Evolutionary conservation across 2,797 vertebrate genomes (phyloP).

Genomic region (Calcarius lapponicus): DNA sequence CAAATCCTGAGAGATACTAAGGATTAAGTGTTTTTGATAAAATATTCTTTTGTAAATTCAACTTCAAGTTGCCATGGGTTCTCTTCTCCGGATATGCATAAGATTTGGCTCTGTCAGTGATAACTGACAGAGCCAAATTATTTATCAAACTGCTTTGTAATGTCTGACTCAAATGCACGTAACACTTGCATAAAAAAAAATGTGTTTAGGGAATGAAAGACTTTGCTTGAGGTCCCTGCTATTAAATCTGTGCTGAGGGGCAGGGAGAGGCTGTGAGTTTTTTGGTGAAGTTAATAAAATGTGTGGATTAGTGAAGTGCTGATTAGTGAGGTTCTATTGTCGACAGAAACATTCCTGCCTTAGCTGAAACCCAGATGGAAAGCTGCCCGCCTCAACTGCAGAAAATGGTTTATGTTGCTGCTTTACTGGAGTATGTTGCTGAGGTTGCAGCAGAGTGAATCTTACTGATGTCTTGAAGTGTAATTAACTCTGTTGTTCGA

Average conservation of each 20-base stretch:
- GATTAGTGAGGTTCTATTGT: slow-evolving; percentile 66
- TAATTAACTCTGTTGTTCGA: slow-evolving; percentile 55
- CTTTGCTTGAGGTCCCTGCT: slow-evolving; percentile 57
- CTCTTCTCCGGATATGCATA: background rate
- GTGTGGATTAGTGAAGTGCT: slow-evolving; percentile 69
- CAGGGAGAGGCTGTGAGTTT: slow-evolving; percentile 56
- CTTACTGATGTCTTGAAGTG: slow-evolving; percentile 46
- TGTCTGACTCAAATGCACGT: background rate
- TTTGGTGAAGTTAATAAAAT: slow-evolving; percentile 64
- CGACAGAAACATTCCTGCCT: slow-evolving; percentile 60
- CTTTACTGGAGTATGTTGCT: slow-evolving; percentile 49
- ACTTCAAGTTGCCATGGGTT: background rate
- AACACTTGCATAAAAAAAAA: slow-evolving; percentile 24
- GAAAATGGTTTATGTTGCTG: slow-evolving; percentile 53
- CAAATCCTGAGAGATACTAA: slow-evolving; percentile 9
- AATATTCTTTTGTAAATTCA: background rate
- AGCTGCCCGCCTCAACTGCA: background rate
- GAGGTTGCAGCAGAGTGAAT: slow-evolving; percentile 56
- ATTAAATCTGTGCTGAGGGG: slow-evolving; percentile 62
- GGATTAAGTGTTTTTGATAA: slow-evolving; percentile 54
- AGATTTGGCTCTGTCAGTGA: slow-evolving; percentile 1
- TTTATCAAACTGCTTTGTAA: slow-evolving; percentile 54
- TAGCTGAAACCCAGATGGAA: slow-evolving; percentile 61
- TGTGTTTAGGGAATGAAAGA: slow-evolving; percentile 19
- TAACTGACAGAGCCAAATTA: background rate